Evolutionary conservation across 2,888 invertebrate genomes (phyloP), one percentile per base, ranked within the genome.

Genomic region (Cloeon dipterum): DNA sequence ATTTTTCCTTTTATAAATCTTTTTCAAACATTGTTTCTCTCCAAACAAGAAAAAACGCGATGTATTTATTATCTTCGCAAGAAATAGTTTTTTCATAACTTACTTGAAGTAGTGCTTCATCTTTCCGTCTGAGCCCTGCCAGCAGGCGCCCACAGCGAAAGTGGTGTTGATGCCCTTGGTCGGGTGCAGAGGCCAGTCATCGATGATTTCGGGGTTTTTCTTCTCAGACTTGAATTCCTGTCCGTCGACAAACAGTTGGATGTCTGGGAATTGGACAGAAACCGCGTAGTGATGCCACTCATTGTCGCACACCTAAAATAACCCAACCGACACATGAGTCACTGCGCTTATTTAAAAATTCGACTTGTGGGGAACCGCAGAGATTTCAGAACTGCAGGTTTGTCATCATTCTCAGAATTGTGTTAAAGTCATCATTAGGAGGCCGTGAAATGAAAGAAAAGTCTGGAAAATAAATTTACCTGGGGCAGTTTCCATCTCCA

Each of bases 221-320:
- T 78, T 67, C 47, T 67, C 70, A 36, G 60, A 58, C 39, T 63
- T 62, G 45, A 68, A 72, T 32, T 72, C 61, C 50, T 75, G 74
- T 1, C 93, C 94, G 58, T 94, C 94, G 42, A 94, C 73, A 54
- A 70, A 82, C 41, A 94, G 63, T 43, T 75, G 75, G 33, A 89
- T 82, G 52, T 81, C 81, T 1, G 89, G 85, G 65, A 91, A 86
- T 46, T 88, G 76, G 3, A 94, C 79, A 53, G 83, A 86, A 32
- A 96, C 66, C 0, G 91, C 85, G 61, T 89, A 96, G 60, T 94
- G 93, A 65, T 98, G 96, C 96, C 96, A 98, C 51, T 88, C 81
- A 56, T 89, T 83, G 60, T 98, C 96, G 61, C 96, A 96, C 36
- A 85, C 81, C 70, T 76, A 49, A 8, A 44, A 39, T 44, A 43